Conservation (phyloP, 2,797 vertebrate species). For the Chlorospingus semifuscus region DNA sequence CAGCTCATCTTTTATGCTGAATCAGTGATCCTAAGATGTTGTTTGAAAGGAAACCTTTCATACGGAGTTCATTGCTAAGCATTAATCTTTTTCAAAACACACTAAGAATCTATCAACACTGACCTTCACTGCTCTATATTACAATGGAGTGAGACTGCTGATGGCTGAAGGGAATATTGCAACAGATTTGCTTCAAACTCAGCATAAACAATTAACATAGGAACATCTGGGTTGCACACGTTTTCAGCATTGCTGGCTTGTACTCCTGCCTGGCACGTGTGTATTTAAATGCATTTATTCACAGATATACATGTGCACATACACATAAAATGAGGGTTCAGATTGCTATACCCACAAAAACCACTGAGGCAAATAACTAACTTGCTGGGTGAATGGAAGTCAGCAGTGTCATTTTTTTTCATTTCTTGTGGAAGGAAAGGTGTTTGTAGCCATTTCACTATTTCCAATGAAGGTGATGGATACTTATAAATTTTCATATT, state of each 20-base stretch:
- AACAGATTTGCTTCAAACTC: conserved; percentile 24
- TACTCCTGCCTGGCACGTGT: not conserved
- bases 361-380: not conserved
- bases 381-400: not conserved
- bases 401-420: not conserved
- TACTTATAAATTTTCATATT: not conserved
- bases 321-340: not conserved
- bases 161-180: conserved; percentile 64
- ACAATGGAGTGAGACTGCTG: conserved; percentile 68
- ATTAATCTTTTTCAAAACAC: conserved; percentile 80
- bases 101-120: conserved; percentile 74
- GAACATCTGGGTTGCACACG: not conserved
- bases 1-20: conserved; percentile 56
- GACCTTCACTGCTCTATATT: conserved; percentile 73
- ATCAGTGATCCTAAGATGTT: conserved; percentile 56
- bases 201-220: conserved; percentile 9
- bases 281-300: not conserved
- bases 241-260: not conserved
- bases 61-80: conserved; percentile 70
- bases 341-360: not conserved
- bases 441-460: not conserved
- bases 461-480: not conserved
- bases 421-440: accelerated
- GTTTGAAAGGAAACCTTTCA: conserved; percentile 70
- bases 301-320: not conserved